phyloP scores from a whole-genome alignment of 1,140 invertebrate species.

The Delia radicum region DNA sequence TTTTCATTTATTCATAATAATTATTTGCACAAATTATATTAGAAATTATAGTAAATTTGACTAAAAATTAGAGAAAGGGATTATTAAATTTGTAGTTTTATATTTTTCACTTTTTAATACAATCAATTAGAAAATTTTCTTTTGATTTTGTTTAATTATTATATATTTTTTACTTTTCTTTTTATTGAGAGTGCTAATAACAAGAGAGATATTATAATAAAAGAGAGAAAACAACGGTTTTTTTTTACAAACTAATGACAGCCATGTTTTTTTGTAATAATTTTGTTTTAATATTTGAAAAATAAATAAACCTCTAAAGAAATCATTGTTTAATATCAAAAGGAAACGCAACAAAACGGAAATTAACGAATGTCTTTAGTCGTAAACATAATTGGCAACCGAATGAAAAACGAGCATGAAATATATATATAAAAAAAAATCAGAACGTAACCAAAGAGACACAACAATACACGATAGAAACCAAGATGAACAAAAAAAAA shows the following conservation, averaged over 20 bases:
- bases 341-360: slow-evolving; percentile 21
- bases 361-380: slow-evolving; percentile 23
- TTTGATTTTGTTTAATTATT: neutral
- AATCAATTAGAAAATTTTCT: neutral
- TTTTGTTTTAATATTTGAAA: neutral
- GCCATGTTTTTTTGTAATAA: slow-evolving; percentile 3
- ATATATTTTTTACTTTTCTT: neutral
- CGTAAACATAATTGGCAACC: slow-evolving; percentile 15
- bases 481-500: neutral
- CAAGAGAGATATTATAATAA: neutral
- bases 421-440: neutral
- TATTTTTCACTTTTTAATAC: neutral
- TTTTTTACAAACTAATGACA: neutral
- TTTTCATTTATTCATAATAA: neutral
- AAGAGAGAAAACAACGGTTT: neutral
- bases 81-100: neutral
- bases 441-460: slow-evolving; percentile 18
- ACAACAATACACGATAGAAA: neutral
- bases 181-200: neutral
- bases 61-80: neutral
- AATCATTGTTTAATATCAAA: slow-evolving; percentile 11
- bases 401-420: slow-evolving; percentile 11
- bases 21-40: neutral
- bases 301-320: neutral
- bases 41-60: neutral